These are phyloP conservation scores for Drosophila kikkawai DNA, from an alignment of 1,140 invertebrate genomes.

Conservation along the genomic window DNA sequence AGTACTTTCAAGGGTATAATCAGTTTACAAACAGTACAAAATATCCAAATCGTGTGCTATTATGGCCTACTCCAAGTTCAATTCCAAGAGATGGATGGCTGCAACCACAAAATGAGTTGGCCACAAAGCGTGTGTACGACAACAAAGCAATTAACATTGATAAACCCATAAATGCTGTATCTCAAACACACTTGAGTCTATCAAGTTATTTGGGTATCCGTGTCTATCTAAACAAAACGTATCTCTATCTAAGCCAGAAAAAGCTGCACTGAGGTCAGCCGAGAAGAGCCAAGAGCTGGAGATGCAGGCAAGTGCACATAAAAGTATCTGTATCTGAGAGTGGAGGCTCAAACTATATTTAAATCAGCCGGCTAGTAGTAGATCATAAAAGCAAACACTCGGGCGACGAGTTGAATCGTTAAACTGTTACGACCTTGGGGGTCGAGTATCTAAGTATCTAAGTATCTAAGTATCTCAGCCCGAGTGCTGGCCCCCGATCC, in stretches of 20 bases:
- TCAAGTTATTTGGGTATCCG: constrained; percentile 22
- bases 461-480: constrained; percentile 25
- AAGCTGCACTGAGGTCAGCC: constrained; percentile 41
- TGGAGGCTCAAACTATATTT: constrained; percentile 13
- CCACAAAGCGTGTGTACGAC: constrained; percentile 20
- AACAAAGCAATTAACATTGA: constrained; percentile 57
- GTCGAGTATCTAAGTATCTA: constrained; percentile 27
- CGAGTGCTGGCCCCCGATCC: constrained; percentile 44
- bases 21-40: background rate
- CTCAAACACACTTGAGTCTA: constrained; percentile 27
- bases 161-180: constrained; percentile 44
- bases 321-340: constrained; percentile 19
- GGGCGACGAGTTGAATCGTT: constrained; percentile 31
- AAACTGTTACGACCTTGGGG: constrained; percentile 48
- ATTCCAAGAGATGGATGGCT: constrained; percentile 17
- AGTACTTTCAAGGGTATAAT: constrained; percentile 23
- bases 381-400: constrained; percentile 71
- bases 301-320: constrained; percentile 20
- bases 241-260: constrained; percentile 25
- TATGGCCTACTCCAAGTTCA: constrained; percentile 8
- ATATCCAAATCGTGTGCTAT: constrained; percentile 19
- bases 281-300: constrained; percentile 10
- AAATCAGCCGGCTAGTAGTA: constrained; percentile 50
- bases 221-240: constrained; percentile 21
- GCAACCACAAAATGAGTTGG: constrained; percentile 39